Evolutionary conservation across 2,113 vertebrate genomes (phyloP), one percentile per base, ranked within the genome.

Genomic region (Empidonax traillii): DNA sequence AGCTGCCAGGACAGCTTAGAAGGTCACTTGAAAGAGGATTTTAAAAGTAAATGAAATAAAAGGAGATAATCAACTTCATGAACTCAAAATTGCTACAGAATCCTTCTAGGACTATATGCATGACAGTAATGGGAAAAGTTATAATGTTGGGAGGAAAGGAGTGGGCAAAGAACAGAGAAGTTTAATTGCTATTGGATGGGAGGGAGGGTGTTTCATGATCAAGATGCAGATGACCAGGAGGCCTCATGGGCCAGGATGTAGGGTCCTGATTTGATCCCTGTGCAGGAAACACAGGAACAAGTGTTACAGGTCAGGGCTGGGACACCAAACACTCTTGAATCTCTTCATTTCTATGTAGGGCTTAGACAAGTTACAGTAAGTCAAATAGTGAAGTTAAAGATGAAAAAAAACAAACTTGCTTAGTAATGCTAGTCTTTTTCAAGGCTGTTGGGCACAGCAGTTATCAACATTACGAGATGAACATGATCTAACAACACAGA

Each of bases 231-330:
- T 12, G 66, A 79, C 11, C 49, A 73, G 63, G 16, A 77, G 15
- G 49, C 19, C 5, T 30, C 16, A 37, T 0, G 0, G 49, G 31
- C 23, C 0, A 0, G 19, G 24, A 89, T 35, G 19, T 4, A 28
- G 25, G 39, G 12, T 13, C 14, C 19, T n/a, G n/a, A 49, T 85
- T 67, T 67, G 27, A 13, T 53, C 43, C 35, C 62, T 0, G 0
- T 53, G 52, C 52, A 82, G 19, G 25, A 75, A 71, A 35, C 28
- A 75, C 2, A 0, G 30, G 17, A 14, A 20, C 5, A 59, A 71
- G 8, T 22, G 18, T 71, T 87, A 52, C 5, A 83, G 14, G 72
- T 43, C 4, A 31, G n/a, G 33, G 8, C 39, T 51, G 62, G 67
- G 20, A 86, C 33, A 68, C 7, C 35, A 86, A 62, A 47, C 20